Base-by-base conservation (phyloP, 2,797 vertebrate species). In the Anas flavirostris region DNA sequence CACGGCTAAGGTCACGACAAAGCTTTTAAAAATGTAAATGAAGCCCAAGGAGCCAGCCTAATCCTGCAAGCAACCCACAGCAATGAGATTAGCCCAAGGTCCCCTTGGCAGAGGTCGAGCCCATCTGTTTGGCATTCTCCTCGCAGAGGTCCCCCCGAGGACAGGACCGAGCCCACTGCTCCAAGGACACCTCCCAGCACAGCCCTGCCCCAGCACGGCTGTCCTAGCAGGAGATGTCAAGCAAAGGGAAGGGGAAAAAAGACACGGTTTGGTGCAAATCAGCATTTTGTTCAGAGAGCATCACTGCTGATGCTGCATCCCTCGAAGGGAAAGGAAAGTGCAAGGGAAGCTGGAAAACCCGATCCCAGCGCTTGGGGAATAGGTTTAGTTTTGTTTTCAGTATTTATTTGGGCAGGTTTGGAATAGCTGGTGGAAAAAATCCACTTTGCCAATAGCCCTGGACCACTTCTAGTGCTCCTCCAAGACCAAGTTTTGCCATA, bases 51-150 rank as follows among this genome's bases (percentile, higher is more conserved):
- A 72, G 70, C 37, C 41, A 82, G 78, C 44, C 90, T 81, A 56
- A 86, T 92, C 77, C 91, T 82, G 69, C 35, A 41, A 39, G 50
- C 78, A 74, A 39, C 50, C 46, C 5, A 0, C 23, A 2, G 58
- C 80, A 91, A 94, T 84, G 70, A 82, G 91, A 94, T 96, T 90
- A 96, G 46, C 80, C 7, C 86, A 86, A 93, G 86, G 83, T 93
- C 91, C 58, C 94, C 91, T 95, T 95, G 91, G 77, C 2, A 0
- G 33, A 31, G 67, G 73, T 66, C 9, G 1, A 43, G 59, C 15
- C 68, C 39, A 35, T 35, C 91, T 95, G 81, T 79, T 94, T 91
- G 88, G 84, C 81, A 90, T 91, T 95, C 88, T 93, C 82, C 76
- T 79, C 18, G 60, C 79, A 55, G 46, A 88, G 68, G 75, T 55